These are phyloP conservation scores for Iphiclides podalirius DNA, from an alignment of 2,888 invertebrate genomes.

Conservation along the genomic window DNA sequence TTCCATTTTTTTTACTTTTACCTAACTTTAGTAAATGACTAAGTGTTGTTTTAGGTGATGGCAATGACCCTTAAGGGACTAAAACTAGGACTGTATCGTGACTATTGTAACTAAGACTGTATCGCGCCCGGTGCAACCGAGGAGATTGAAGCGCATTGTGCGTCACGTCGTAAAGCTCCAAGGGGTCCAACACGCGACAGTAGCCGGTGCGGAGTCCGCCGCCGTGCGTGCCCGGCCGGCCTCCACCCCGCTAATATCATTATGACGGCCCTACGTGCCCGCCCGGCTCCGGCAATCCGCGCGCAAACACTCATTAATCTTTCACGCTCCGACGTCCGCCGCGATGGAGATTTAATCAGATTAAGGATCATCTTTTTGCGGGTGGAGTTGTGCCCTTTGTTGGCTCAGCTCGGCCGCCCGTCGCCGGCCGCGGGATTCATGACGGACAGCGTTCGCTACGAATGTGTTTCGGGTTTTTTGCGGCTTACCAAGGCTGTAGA, in stretches of 20 bases:
- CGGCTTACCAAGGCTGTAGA: background rate
- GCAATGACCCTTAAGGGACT: too few species aligned
- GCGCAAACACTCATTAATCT: slow-evolving; percentile 81
- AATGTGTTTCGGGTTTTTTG: slow-evolving; percentile 53
- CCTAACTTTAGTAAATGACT: slow-evolving; percentile 2
- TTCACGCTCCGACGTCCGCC: slow-evolving; percentile 79
- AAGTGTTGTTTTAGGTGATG: too few species aligned
- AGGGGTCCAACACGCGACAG: background rate
- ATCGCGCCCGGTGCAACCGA: too few species aligned
- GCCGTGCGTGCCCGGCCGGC: slow-evolving; percentile 66
- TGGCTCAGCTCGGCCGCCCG: slow-evolving; percentile 72
- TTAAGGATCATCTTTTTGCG: slow-evolving; percentile 80
- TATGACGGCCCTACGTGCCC: slow-evolving; percentile 79
- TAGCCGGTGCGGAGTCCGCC: slow-evolving; percentile 34
- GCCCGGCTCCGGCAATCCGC: slow-evolving; percentile 75
- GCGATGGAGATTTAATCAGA: slow-evolving; percentile 81
- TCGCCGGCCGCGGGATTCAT: slow-evolving; percentile 74
- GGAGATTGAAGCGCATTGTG: too few species aligned
- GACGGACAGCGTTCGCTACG: slow-evolving; percentile 69
- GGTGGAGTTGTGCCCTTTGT: slow-evolving; percentile 76
- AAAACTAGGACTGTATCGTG: too few species aligned
- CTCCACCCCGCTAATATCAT: slow-evolving; percentile 76
- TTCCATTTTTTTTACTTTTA: slow-evolving; percentile 9
- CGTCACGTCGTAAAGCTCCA: slow-evolving; percentile 10
- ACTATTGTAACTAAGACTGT: too few species aligned